Percentiles rank a stretch among this genome's conserved stretches.
phyloP scores from a whole-genome alignment of 1,140 invertebrate genomes.

The Anoplolepis gracilipes region DNA sequence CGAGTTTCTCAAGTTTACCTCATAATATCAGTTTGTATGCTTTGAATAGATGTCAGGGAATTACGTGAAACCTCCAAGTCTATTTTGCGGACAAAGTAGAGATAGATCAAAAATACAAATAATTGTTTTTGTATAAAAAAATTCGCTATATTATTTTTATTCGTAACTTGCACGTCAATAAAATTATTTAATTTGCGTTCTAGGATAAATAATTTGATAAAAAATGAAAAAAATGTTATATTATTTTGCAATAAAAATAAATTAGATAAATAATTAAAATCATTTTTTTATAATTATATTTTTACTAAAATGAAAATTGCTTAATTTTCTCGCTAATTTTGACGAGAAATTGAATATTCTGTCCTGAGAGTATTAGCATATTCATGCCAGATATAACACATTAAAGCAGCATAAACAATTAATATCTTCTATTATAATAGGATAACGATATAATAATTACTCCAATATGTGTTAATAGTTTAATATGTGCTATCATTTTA shows the following conservation, averaged over 20 bases:
- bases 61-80: conserved; percentile 5
- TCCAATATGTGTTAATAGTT: too few relatives aligned
- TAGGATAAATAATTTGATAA: background rate
- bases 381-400: background rate
- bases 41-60: conserved; percentile 19
- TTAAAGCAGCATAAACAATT: background rate
- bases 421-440: background rate
- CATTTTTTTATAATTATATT: background rate
- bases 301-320: background rate
- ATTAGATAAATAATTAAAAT: conserved; percentile 7
- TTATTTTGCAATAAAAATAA: background rate
- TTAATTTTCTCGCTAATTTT: background rate
- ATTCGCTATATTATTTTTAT: background rate
- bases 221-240: conserved; percentile 5
- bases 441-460: too few relatives aligned
- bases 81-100: background rate
- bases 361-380: background rate
- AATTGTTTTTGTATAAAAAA: background rate
- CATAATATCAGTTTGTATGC: conserved; percentile 21
- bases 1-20: conserved; percentile 30
- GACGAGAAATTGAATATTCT: conserved; percentile 25
- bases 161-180: background rate
- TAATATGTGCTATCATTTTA: conserved; percentile 8
- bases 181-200: background rate
- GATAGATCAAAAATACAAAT: background rate